Evolutionary conservation across 1,140 invertebrate genomes (phyloP), one percentile per base, ranked within the genome.

Genomic region (Tachypleus tridentatus): DNA sequence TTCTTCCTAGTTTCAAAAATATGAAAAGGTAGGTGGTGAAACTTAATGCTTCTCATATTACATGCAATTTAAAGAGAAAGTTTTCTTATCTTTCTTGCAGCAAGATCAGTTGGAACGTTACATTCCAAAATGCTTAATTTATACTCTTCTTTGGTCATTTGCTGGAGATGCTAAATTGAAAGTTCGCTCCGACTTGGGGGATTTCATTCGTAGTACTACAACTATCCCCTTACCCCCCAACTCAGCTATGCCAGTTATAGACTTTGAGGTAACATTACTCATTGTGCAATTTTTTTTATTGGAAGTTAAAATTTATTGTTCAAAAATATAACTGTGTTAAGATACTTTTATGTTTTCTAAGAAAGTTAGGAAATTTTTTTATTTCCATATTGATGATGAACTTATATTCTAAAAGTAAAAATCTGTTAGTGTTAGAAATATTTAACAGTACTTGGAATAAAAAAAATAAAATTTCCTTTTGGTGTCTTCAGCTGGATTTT

Each of bases 121-220:
- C 73, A 89, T 98, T 70, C 88, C 91, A 3, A 97, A 96, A 76
- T 89, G 88, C 74, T 79, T 99, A 49, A 83, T 98, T 0, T 95
- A 97, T 77, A 88, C 90, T 0, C 76, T 99, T 10, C 77, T 99
- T 5, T 99, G 97, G 97, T 95, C 95, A 65, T 98, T 99, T 74
- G 86, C 93, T 65, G 97, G 97, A 57, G 97, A 99, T 80, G 93
- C 93, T 8, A 97, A 96, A 78, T 80, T 99, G 4, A 98, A 98
- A 81, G 88, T 93, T 51, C 74, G 88, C 63, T 87, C 91, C 60
- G 93, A 98, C 76, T 78, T 99, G 57, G 93, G 96, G 4, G 93
- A 99, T 74, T 99, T 96, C 76, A 87, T 99, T 67, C 82, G 95
- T 68, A 64, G 66, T n/a, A 88, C 95, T 8, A 98, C 95, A 3